Evolutionary conservation across 2,888 invertebrate species (phyloP), one percentile per base, ranked within the genome.

Genomic region (Rhagonycha lutea): DNA sequence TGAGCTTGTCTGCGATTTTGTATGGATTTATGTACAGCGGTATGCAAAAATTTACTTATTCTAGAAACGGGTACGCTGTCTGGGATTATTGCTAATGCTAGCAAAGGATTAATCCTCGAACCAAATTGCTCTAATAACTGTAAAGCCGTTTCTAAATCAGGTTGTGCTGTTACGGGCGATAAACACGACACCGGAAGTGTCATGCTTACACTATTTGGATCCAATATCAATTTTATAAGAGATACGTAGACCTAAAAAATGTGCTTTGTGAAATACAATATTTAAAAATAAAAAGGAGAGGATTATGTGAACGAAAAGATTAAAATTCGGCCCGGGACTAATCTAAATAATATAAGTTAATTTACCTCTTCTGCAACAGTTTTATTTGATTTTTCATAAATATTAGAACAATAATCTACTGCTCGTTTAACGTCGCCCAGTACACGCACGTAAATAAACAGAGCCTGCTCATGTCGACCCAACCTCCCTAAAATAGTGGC

Each of bases 401-500:
- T 92, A 79, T 91, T 92, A 81, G 94, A 92, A 85, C 97, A 97
- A 87, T 97, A 99, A 74, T 92, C 90, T 78, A 95, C 93, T 0
- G 99, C 99, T 84, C 93, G 92, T 4, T 92, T 89, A 0, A 95
- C 91, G 86, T 99, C 95, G 61, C 96, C 93, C 75, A 99, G 89
- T 32, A 97, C 92, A 83, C 96, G 94, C 18, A 98, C 93, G 86
- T 98, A 98, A 84, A 99, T 96, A 0, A 95, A 93, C 68, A 99
- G 89, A 0, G 97, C 98, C 86, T 98, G 95, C 84, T 98, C 96
- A 86, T 99, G 98, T 79, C 95, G 90, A 0, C 96, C 96, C 24
- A 98, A 89, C 82, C 95, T 94, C 0, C 98, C 98, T 62, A 98
- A 89, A 77, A 99, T 94, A n/a, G 99, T 91, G 0, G 99, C 98